Conservation (phyloP, 35 echinoderm and acorn worm genomes). For the Chiridota heheva region DNA sequence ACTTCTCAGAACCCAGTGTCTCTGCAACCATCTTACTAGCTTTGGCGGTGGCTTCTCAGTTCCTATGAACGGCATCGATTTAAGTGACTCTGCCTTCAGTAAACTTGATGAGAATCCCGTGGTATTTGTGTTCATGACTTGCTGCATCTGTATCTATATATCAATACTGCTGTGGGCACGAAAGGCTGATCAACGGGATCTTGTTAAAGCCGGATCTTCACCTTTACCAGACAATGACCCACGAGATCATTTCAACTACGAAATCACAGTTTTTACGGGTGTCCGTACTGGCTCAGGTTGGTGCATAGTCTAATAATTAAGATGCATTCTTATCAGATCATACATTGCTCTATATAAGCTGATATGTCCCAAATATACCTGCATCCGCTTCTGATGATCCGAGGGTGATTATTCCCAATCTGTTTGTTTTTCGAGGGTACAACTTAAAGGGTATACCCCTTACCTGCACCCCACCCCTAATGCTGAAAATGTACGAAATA, state of each 20-base stretch:
- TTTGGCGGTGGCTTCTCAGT: constrained; percentile 91
- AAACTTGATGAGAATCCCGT: constrained; percentile 97
- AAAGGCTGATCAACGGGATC: constrained; percentile 87
- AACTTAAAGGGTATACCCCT: too few relatives aligned
- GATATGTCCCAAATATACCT: too few relatives aligned
- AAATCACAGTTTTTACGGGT: constrained; percentile 92
- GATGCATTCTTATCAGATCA: neutral
- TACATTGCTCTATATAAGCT: neutral
- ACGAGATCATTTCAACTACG: constrained; percentile 73
- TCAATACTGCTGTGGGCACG: constrained; percentile 75
- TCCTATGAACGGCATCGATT: constrained; percentile 91
- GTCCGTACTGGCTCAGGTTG: constrained; percentile 56
- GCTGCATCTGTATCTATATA: constrained; percentile 69
- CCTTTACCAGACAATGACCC: constrained; percentile 83
- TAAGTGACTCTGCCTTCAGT: constrained; percentile 74
- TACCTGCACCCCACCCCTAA: too few relatives aligned
- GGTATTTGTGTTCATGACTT: constrained; percentile 83
- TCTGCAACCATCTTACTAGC: constrained; percentile 63
- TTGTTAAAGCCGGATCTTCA: constrained; percentile 70
- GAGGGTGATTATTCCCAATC: too few relatives aligned
- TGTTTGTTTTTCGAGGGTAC: too few relatives aligned
- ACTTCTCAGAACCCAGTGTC: constrained; percentile 55
- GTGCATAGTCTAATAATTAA: constrained; percentile 1
- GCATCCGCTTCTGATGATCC: too few relatives aligned
- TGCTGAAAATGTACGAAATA: too few relatives aligned